Evolutionary conservation across 2,888 invertebrate genomes (phyloP), one percentile per base, ranked within the genome.

Genomic region (Nomada lathburiana): DNA sequence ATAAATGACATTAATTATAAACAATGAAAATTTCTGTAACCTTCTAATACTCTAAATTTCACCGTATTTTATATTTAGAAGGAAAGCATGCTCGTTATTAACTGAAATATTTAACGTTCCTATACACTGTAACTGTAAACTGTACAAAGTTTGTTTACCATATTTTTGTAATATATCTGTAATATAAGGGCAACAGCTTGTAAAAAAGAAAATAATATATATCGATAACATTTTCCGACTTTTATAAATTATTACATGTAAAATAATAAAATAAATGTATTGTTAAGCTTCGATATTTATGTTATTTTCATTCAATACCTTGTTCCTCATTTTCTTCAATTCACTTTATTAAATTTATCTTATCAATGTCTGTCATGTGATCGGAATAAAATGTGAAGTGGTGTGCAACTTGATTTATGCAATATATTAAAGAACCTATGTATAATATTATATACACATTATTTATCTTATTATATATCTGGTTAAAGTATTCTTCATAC

Each of bases 101-200:
- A 59, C 73, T 71, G 75, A 87, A 86, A 50, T 55, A 75, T 64
- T 74, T 86, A 85, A 86, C 84, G 85, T 86, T 86, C 87, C 87
- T 86, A 87, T 67, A 67, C 60, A 60, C 29, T 68, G 74, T 65
- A 65, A 60, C 29, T 68, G 74, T 65, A 65, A 75, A 77, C 59
- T 77, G 78, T 77, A 83, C 57, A 65, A 85, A 76, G 62, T 59
- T 67, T 42, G 42, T 60, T 29, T 50, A 71, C 16, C 26, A 20
- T 64, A 82, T 72, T 68, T 53, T 60, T 84, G 80, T 80, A 68
- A 74, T 74, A 84, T 80, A 70, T 26, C 53, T 84, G 69, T 84
- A 84, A 77, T 50, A 84, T 84, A 83, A 53, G n/a, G 11, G n/a
- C 42, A 70, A 23, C 18, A 11, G 53, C 52, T 60, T 76, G 44